phyloP scores from a whole-genome alignment of 2,797 vertebrate species.

The Phrynocephalus forsythii region DNA sequence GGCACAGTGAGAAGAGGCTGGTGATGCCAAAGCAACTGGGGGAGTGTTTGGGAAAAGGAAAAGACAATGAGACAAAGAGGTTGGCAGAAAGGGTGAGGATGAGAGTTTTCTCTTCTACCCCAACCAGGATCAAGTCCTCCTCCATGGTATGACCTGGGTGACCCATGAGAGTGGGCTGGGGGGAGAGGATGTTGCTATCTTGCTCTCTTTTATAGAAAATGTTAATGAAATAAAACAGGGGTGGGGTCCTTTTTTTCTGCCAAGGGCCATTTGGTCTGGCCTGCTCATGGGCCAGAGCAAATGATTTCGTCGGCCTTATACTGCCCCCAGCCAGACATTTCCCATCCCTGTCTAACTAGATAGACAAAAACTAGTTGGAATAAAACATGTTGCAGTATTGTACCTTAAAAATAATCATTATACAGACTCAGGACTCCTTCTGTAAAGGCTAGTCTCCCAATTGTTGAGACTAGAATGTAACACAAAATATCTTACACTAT shows the following conservation, averaged over 20 bases:
- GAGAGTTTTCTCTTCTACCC: not conserved
- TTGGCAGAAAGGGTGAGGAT: not conserved
- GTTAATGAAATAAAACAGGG: not conserved
- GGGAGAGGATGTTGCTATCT: too few relatives aligned
- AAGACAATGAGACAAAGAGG: not conserved
- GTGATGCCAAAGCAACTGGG: slow-evolving; percentile 1
- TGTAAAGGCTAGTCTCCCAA: not conserved
- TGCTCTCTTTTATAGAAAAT: not conserved
- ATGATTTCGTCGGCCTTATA: too few relatives aligned
- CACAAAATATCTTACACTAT: not conserved
- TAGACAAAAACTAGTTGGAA: not conserved
- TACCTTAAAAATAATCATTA: not conserved
- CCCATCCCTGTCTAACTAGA: too few relatives aligned
- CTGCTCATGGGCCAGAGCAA: too few relatives aligned
- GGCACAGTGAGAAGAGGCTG: slow-evolving; percentile 29
- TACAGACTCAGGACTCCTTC: not conserved
- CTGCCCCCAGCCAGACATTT: too few relatives aligned
- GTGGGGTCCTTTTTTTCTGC: too few relatives aligned
- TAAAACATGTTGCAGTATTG: not conserved
- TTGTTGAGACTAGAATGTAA: not conserved
- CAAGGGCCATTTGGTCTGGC: too few relatives aligned
- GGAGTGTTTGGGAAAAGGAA: slow-evolving; percentile 1
- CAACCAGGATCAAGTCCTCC: not conserved
- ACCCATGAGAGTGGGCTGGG: not conserved
- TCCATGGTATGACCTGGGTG: not conserved